phyloP scores from a whole-genome alignment of 2,888 invertebrate genomes.

The Cheiracanthium punctorium region DNA sequence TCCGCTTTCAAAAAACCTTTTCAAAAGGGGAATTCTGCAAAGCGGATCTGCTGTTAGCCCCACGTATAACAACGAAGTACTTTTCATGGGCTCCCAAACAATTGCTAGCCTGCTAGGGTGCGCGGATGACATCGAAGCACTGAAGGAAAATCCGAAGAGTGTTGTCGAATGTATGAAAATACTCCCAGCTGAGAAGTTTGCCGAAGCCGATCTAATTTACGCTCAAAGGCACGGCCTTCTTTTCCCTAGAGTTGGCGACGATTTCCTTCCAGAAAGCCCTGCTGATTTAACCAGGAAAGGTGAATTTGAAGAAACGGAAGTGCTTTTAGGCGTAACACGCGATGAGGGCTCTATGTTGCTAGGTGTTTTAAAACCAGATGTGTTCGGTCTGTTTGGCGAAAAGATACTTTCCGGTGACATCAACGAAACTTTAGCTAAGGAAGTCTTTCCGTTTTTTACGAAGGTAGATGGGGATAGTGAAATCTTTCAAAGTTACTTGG shows the following conservation, averaged over 20 bases:
- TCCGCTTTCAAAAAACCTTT: conserved; percentile 70
- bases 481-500: neutral
- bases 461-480: neutral
- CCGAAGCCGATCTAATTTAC: conserved; percentile 33
- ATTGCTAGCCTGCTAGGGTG: conserved; percentile 40
- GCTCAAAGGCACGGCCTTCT: conserved; percentile 23
- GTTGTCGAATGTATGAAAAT: conserved; percentile 69
- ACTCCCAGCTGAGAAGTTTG: conserved; percentile 50
- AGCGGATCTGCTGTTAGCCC: conserved; percentile 72
- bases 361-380: neutral
- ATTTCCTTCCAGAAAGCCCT: conserved; percentile 49
- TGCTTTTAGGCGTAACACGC: conserved; percentile 42
- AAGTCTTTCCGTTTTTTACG: neutral
- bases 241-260: conserved; percentile 48
- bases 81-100: neutral
- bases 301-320: conserved; percentile 29
- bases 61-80: neutral
- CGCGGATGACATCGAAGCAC: neutral
- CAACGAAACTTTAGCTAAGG: neutral
- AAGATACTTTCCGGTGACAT: neutral
- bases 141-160: neutral
- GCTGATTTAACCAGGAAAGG: conserved; percentile 22
- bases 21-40: conserved; percentile 73
- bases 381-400: neutral
- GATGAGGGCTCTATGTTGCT: conserved; percentile 60